A percentile compares a stretch with the other conserved stretches of the same genome.
phyloP scores from a whole-genome alignment of 2,797 vertebrate genomes.

The Anguilla anguilla region DNA sequence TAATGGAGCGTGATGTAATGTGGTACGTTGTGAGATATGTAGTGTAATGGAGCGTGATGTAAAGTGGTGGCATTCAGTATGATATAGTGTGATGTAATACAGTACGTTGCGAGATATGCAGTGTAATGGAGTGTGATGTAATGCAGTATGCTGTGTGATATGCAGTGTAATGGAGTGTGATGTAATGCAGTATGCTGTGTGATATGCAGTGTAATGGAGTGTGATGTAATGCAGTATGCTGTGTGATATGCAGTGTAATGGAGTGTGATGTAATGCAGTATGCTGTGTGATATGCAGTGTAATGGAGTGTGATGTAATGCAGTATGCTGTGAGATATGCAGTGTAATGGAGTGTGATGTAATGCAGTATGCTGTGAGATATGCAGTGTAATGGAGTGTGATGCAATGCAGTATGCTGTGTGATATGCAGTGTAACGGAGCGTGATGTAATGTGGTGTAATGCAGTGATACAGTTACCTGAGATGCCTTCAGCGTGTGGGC shows the following conservation, averaged over 20 bases:
- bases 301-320: neutral
- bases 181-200: neutral
- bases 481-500: conserved; percentile 69
- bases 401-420: neutral
- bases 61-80: too few relatives aligned
- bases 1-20: too few relatives aligned
- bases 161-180: neutral
- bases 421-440: neutral
- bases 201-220: neutral
- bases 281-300: neutral
- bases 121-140: too few relatives aligned
- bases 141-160: too few relatives aligned
- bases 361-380: neutral
- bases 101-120: too few relatives aligned
- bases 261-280: neutral
- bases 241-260: neutral
- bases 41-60: too few relatives aligned
- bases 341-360: neutral
- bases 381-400: neutral
- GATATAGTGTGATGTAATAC: too few relatives aligned
- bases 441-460: neutral
- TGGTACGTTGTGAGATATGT: too few relatives aligned
- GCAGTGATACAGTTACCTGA: conserved; percentile 68
- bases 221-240: neutral
- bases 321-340: neutral